Conservation (phyloP, 2,797 vertebrate species). For the Phalanger gymnotis region DNA sequence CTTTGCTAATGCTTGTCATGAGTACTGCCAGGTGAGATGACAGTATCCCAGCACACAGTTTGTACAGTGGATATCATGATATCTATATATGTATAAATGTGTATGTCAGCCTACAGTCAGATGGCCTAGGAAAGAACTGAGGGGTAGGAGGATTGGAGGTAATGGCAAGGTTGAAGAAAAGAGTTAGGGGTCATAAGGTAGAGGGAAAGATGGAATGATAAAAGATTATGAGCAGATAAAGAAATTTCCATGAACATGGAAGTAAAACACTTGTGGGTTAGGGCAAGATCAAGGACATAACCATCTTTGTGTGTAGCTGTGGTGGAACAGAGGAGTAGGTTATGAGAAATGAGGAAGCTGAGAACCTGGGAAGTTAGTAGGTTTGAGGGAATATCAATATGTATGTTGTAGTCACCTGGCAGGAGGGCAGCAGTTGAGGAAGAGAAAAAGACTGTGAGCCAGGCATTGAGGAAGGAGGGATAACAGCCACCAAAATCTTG, state of each 20-base stretch:
- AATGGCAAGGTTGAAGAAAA: neutral
- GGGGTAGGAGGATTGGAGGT: neutral
- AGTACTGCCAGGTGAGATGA: neutral
- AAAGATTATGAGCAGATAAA: neutral
- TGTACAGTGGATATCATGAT: no score
- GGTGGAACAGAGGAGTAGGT: neutral
- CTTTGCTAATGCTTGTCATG: neutral
- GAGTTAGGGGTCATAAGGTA: neutral
- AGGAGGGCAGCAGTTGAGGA: neutral
- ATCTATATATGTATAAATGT: no score
- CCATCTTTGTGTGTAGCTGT: neutral
- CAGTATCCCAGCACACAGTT: neutral
- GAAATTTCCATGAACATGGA: neutral
- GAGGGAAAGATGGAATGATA: neutral
- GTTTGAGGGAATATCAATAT: neutral
- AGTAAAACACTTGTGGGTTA: neutral
- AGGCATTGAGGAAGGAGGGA: neutral
- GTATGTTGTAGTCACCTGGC: neutral
- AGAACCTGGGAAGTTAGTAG: neutral
- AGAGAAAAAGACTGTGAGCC: neutral
- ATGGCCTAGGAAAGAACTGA: neutral
- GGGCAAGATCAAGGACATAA: neutral
- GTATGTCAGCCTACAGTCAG: neutral
- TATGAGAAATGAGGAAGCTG: neutral
- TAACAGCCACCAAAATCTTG: neutral